A percentile compares a stretch with the other conserved stretches of the same genome.
phyloP scores from a whole-genome alignment of 2,888 invertebrate genomes.

The Euproctis similis region DNA sequence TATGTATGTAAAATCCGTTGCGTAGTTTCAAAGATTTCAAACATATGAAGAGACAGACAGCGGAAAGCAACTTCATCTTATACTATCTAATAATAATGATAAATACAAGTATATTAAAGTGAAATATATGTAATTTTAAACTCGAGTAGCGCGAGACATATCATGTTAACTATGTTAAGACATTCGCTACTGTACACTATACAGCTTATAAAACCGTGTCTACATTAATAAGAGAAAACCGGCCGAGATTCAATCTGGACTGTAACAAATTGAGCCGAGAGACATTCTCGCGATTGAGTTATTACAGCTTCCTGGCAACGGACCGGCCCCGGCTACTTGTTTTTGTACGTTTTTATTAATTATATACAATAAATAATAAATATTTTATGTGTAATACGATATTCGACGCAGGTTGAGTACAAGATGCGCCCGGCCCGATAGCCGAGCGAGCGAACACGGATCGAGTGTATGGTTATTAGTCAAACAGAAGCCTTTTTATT shows the following conservation, averaged over 20 bases:
- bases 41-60: too few species aligned
- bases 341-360: conserved; percentile 75
- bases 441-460: conserved; percentile 36
- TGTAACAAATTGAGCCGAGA: conserved; percentile 66
- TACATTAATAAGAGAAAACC: conserved; percentile 41
- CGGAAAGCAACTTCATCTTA: too few species aligned
- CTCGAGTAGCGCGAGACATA: conserved; percentile 45
- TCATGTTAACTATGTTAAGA: conserved; percentile 67
- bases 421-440: conserved; percentile 60
- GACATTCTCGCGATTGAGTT: conserved; percentile 70
- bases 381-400: conserved; percentile 74
- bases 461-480: conserved; percentile 60
- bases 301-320: conserved; percentile 62
- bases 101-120: too few species aligned
- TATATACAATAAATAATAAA: conserved; percentile 72
- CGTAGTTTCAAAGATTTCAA: too few species aligned
- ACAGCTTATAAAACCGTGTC: conserved; percentile 38
- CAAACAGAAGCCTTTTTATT: conserved; percentile 59
- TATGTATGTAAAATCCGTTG: too few species aligned
- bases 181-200: conserved; percentile 53
- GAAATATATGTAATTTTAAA: too few species aligned
- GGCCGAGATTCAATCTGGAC: conserved; percentile 66
- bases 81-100: too few species aligned
- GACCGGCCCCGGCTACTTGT: conserved; percentile 65
- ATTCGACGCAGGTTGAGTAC: conserved; percentile 45